Conservation (phyloP, 2,888 invertebrate genomes). For the Meteorus colon region DNA sequence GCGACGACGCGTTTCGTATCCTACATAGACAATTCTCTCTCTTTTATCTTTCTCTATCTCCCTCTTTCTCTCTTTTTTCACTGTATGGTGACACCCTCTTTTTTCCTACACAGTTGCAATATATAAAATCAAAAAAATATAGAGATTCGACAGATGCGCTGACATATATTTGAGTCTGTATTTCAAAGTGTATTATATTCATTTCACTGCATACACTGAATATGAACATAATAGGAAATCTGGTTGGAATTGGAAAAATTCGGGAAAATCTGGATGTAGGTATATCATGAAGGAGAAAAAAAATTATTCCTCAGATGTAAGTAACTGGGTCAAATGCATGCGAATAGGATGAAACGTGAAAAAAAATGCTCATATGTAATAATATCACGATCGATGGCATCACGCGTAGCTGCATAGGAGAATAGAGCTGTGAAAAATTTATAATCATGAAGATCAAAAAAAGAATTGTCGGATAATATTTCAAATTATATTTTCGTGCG, state of each 20-base stretch:
- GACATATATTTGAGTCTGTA: slow-evolving; percentile 20
- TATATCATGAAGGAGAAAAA: background rate
- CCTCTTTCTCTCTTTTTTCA: background rate
- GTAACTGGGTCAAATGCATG: background rate
- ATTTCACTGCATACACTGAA: slow-evolving; percentile 24
- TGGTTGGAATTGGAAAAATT: background rate
- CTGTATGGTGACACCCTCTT: slow-evolving; percentile 35
- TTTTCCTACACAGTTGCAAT: background rate
- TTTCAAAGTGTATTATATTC: slow-evolving; percentile 46
- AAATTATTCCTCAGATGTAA: background rate
- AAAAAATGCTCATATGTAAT: slow-evolving; percentile 1
- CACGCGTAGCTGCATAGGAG: too few relatives aligned
- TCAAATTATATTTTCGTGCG: too few relatives aligned
- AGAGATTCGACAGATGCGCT: slow-evolving; percentile 50
- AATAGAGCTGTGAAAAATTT: too few relatives aligned
- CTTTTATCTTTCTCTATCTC: background rate
- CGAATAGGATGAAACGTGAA: background rate
- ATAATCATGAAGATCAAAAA: too few relatives aligned
- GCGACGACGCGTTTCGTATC: slow-evolving; percentile 55
- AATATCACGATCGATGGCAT: too few relatives aligned
- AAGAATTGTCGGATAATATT: too few relatives aligned
- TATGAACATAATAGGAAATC: background rate
- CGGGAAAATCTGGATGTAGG: background rate
- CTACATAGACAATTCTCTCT: slow-evolving; percentile 19
- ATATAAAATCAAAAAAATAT: slow-evolving; percentile 18